Conservation (phyloP, 2,888 invertebrate species). For the Rhagonycha fulva region DNA sequence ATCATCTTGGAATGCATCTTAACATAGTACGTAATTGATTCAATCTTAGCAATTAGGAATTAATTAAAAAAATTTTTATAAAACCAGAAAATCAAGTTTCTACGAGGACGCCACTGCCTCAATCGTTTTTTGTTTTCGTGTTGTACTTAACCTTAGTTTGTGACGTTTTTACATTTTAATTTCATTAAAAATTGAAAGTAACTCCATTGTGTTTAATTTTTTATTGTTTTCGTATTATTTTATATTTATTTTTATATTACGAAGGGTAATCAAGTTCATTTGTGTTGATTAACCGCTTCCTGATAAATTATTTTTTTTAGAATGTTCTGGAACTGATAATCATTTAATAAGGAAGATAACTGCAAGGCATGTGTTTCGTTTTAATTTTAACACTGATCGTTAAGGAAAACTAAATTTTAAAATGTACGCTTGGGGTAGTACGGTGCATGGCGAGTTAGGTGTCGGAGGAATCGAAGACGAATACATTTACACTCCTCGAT, state of each 20-base stretch:
- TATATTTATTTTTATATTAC: neutral
- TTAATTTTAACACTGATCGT: neutral
- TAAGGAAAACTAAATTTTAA: constrained; percentile 3
- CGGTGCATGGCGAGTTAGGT: constrained; percentile 77
- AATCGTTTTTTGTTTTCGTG: neutral
- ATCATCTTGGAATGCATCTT: too few species aligned
- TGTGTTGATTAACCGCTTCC: neutral
- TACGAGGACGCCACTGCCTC: neutral
- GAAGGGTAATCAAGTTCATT: neutral
- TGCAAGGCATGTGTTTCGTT: neutral
- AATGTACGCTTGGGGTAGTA: constrained; percentile 79
- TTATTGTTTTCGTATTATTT: neutral
- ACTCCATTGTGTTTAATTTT: neutral
- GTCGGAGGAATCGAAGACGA: constrained; percentile 78
- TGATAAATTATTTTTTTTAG: neutral
- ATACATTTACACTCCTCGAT: constrained; percentile 64
- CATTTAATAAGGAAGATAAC: neutral
- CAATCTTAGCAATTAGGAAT: too few species aligned
- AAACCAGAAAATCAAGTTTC: too few species aligned
- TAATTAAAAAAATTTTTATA: too few species aligned
- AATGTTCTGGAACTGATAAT: neutral
- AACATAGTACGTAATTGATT: too few species aligned
- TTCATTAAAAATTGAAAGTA: neutral
- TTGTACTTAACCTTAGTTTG: neutral
- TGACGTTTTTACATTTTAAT: neutral